These are phyloP conservation scores for Thymelicus sylvestris DNA, from an alignment of 2,888 invertebrate species.

Conservation along the genomic window DNA sequence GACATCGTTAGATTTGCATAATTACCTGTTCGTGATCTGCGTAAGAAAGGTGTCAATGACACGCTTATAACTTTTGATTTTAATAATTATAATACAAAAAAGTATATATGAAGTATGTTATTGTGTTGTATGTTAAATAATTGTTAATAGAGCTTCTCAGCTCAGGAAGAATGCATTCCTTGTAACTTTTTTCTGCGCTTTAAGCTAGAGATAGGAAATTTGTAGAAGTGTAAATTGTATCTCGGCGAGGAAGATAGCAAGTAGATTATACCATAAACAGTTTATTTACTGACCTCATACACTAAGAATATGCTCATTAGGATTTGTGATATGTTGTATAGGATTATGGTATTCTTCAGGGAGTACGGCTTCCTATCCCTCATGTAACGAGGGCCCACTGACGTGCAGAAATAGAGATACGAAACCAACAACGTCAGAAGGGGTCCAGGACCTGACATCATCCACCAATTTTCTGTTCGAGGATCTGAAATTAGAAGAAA, in stretches of 20 bases:
- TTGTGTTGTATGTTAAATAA: too few relatives aligned
- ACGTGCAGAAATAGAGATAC: constrained; percentile 90
- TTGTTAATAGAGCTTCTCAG: too few relatives aligned
- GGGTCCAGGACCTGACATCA: constrained; percentile 91
- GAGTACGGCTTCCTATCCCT: constrained; percentile 89
- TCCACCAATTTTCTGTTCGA: constrained; percentile 89
- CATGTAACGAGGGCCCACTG: constrained; percentile 91
- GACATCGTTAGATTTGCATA: constrained; percentile 26
- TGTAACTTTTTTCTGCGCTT: too few relatives aligned
- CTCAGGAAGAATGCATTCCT: too few relatives aligned
- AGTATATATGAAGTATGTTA: too few relatives aligned
- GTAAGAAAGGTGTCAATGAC: constrained; percentile 21
- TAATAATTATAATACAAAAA: too few relatives aligned
- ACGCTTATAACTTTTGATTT: not conserved
- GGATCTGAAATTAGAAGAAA: constrained; percentile 85
- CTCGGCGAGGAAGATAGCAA: too few relatives aligned
- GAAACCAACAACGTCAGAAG: constrained; percentile 86
- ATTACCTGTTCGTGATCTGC: constrained; percentile 4
- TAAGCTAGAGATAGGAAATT: too few relatives aligned
- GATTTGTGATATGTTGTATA: constrained; percentile 96
- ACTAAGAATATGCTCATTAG: constrained; percentile 91
- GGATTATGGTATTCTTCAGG: constrained; percentile 88
- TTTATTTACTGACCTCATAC: constrained; percentile 66
- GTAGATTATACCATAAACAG: not conserved
- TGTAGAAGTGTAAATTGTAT: too few relatives aligned